A percentile compares a stretch with the other conserved stretches of the same genome.
phyloP scores from a whole-genome alignment of 30 jellyfish, hydroid and myxozoan species.

The Rhopilema esculentum region DNA sequence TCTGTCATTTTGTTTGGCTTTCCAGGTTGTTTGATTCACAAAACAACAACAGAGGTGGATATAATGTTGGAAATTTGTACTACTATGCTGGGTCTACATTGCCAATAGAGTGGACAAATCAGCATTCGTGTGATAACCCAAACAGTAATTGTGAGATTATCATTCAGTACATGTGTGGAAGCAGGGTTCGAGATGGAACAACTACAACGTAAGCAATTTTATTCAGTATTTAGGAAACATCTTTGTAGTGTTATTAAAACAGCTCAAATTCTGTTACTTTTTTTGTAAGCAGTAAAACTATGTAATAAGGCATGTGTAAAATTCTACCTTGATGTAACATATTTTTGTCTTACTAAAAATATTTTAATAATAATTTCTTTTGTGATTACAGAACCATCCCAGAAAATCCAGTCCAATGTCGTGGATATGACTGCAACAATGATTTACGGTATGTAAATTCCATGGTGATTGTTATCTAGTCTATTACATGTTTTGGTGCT shows the following conservation, averaged over 20 bases:
- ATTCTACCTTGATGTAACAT: no score
- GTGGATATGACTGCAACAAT: slow-evolving; percentile 84
- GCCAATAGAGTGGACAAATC: slow-evolving; percentile 96
- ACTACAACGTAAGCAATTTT: slow-evolving; percentile 60
- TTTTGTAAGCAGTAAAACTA: no score
- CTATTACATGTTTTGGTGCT: no score
- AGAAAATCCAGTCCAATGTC: slow-evolving; percentile 76
- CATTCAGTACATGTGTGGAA: slow-evolving; percentile 91
- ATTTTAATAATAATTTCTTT: no score
- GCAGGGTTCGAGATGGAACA: slow-evolving; percentile 87
- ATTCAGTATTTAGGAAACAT: not conserved
- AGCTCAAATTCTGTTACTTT: no score
- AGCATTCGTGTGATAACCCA: slow-evolving; percentile 91
- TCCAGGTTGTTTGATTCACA: slow-evolving; percentile 91
- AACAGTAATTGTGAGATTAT: slow-evolving; percentile 83
- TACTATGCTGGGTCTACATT: slow-evolving; percentile 83
- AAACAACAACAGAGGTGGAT: slow-evolving; percentile 96
- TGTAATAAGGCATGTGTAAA: no score
- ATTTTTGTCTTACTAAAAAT: no score
- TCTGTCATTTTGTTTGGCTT: not conserved
- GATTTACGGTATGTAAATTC: slow-evolving; percentile 77
- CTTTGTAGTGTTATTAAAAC: not conserved
- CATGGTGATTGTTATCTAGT: no score
- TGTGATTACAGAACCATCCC: slow-evolving; percentile 86
- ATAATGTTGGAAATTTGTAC: slow-evolving; percentile 90